Evolutionary conservation across 2,113 vertebrate genomes (phyloP).

Genomic region (Axis porcinus): DNA sequence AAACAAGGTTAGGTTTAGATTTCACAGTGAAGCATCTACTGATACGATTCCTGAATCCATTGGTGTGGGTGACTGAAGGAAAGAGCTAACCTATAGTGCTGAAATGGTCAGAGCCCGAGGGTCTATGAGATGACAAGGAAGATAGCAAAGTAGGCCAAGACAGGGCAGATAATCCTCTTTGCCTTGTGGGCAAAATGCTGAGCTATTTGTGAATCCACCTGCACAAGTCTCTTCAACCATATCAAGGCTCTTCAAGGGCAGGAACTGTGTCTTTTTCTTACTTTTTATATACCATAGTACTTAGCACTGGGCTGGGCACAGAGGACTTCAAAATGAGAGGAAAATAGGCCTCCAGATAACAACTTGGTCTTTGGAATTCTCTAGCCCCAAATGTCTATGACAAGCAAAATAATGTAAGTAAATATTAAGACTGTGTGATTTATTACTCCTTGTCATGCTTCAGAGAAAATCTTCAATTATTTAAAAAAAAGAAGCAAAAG

Average conservation of each 20-base stretch:
- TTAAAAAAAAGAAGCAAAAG: background rate
- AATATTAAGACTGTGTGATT: background rate
- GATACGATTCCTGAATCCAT: background rate
- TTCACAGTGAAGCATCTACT: background rate
- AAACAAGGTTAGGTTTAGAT: background rate
- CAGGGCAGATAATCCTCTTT: accelerated
- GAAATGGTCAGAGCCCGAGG: background rate
- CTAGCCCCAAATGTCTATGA: background rate
- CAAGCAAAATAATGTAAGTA: background rate
- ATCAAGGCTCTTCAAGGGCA: background rate
- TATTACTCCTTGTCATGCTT: background rate
- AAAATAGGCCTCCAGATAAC: background rate
- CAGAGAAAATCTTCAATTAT: background rate
- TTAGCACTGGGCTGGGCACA: background rate
- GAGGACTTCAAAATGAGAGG: background rate
- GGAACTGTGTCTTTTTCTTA: background rate
- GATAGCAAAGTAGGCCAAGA: background rate
- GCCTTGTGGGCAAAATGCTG: background rate
- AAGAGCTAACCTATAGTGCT: background rate
- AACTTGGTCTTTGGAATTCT: background rate
- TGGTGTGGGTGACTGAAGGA: background rate
- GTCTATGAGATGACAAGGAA: background rate
- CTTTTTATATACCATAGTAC: background rate
- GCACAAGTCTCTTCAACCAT: background rate
- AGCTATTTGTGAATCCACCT: background rate